Base-by-base conservation (phyloP, 2,797 vertebrate species). In the Atherinosoma microstoma region DNA sequence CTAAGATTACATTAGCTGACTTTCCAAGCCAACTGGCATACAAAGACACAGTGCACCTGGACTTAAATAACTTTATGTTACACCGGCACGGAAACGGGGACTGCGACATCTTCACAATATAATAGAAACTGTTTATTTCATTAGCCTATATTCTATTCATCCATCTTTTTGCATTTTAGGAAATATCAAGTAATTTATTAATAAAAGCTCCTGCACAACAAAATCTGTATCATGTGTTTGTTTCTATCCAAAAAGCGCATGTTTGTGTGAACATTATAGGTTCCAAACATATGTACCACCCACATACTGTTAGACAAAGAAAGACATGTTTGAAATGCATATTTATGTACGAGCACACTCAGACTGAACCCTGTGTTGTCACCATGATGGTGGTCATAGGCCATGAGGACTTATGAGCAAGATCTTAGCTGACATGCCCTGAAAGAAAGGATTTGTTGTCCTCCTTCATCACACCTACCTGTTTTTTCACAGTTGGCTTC, bases 391-490 rank as follows among this genome's bases (percentile, higher is more conserved):
- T 80, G 80, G 76, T 89, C 84, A 83, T 72, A 80, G 76, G 77
- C 76, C 68, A 59, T 90, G 87, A 90, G 70, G 73, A 63, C 87
- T 87, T 87, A 92, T 86, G 91, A 91, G 85, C 45, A 82, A 90
- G 81, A 91, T 90, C 85, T 71, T 76, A 84, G 77, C 64, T 73
- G 90, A 92, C 91, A 87, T 90, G 84, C 84, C 91, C 90, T 70
- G 87, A 78, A 92, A 92, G 85, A 84, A 90, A 82, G 40, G 75
- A 89, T 91, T 89, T 92, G 80, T 88, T 90, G 86, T 89, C 84
- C 83, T 76, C 87, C 83, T 87, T 77, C 88, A 87, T 90, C 84
- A 83, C 89, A 93, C 89, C 89, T 92, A 92, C 90, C 90, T 93
- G 83, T 79, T 91, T 80, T 75, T 88, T 89, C 78, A 91, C 86